Conservation (phyloP, 2,797 vertebrate genomes). For the Antennarius maculatus region DNA sequence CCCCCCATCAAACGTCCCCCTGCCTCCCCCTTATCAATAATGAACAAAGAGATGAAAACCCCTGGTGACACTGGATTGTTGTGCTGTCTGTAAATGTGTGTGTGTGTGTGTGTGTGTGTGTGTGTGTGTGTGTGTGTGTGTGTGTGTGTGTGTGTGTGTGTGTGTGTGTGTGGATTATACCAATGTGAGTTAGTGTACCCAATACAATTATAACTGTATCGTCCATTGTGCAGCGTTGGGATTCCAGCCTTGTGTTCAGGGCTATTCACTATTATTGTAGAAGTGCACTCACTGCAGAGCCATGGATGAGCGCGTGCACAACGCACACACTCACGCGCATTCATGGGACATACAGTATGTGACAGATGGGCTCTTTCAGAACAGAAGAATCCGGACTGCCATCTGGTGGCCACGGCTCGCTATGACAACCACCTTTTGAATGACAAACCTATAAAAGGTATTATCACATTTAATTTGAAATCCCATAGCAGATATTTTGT, state of each 20-base stretch:
- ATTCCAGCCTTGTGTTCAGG: conserved; percentile 21
- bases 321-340: neutral
- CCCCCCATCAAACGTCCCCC: neutral
- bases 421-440: too few species aligned
- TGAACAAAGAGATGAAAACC: conserved; percentile 52
- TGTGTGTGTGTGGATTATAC: conserved; percentile 48
- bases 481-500: too few species aligned
- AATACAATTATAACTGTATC: conserved; percentile 63
- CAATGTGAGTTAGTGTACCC: conserved; percentile 58
- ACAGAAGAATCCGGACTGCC: conserved; percentile 52
- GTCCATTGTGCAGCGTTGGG: conserved; percentile 28
- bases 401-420: conserved; percentile 61
- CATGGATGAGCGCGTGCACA: conserved; percentile 1
- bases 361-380: neutral
- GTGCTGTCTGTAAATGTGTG: conserved; percentile 26
- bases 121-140: conserved; percentile 25
- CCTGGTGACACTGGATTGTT: conserved; percentile 52
- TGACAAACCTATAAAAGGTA: too few species aligned
- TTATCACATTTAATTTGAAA: too few species aligned
- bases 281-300: neutral
- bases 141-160: conserved; percentile 26
- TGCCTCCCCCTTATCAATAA: conserved; percentile 56
- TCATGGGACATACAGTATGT: too few species aligned
- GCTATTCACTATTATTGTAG: conserved; percentile 16
- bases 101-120: conserved; percentile 26